Evolutionary conservation across 2,113 vertebrate genomes (phyloP).

Genomic region (Cephalopterus ornatus): DNA sequence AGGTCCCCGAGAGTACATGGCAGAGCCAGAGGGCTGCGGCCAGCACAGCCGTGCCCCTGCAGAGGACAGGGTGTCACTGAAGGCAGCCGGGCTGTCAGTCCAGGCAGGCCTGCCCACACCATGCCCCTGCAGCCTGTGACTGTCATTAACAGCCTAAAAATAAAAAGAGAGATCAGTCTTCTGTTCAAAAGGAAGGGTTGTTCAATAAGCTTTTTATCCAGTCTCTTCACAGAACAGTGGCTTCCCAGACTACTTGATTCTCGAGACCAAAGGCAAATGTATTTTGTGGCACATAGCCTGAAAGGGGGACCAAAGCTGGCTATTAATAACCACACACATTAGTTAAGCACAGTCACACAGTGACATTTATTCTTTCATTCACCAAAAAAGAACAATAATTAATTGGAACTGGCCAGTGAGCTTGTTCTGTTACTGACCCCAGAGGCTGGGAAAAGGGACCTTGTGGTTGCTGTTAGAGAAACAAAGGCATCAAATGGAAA

Average conservation of each 20-base stretch:
- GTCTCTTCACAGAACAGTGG: not conserved
- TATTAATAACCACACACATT: not conserved
- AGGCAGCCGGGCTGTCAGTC: too few relatives aligned
- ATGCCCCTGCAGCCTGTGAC: too few relatives aligned
- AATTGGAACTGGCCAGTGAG: not conserved
- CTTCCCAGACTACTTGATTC: not conserved
- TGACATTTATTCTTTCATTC: not conserved
- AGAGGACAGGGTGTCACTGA: too few relatives aligned
- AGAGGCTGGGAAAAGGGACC: not conserved
- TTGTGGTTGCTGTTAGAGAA: not conserved
- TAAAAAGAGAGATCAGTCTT: not conserved
- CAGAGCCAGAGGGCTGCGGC: too few relatives aligned
- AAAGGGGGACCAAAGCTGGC: not conserved
- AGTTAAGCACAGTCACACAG: not conserved
- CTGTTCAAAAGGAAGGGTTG: not conserved
- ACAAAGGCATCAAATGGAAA: not conserved
- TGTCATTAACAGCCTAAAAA: constrained; percentile 28
- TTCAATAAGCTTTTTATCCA: constrained; percentile 42
- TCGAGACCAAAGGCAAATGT: not conserved
- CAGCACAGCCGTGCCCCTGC: too few relatives aligned
- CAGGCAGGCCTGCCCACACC: too few relatives aligned
- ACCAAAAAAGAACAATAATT: not conserved
- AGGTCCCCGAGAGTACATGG: too few relatives aligned
- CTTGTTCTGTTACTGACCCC: not conserved
- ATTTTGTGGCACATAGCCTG: not conserved